These are phyloP conservation scores for Aurelia aurita complex sp. Pacific DNA, from an alignment of 30 jellyfish, hydroid and myxozoan species.

Conservation along the genomic window DNA sequence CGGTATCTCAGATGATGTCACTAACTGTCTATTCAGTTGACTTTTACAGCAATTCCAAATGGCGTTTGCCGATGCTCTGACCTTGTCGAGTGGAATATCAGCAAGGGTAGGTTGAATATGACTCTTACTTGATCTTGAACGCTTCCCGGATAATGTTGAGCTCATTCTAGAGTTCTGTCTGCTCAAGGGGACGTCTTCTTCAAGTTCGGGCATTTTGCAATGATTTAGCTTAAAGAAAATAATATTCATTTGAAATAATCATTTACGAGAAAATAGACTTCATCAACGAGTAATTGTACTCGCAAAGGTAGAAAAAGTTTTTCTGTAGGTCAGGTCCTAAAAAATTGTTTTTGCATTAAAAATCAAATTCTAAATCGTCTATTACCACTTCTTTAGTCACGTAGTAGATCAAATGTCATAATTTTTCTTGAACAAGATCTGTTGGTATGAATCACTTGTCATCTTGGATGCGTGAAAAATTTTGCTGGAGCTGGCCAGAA, in stretches of 20 bases:
- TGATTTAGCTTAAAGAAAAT: slow-evolving; percentile 14
- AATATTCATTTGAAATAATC: neutral
- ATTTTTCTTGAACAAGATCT: too few species aligned
- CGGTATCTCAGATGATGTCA: slow-evolving; percentile 29
- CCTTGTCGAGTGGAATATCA: slow-evolving; percentile 27
- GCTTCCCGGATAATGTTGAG: slow-evolving; percentile 29
- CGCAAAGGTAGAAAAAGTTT: too few species aligned
- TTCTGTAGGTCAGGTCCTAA: too few species aligned
- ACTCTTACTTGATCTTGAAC: slow-evolving; percentile 26
- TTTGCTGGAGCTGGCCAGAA: too few species aligned
- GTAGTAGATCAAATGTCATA: too few species aligned
- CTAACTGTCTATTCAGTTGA: slow-evolving; percentile 33
- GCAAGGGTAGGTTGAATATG: slow-evolving; percentile 9
- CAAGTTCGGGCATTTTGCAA: slow-evolving; percentile 46
- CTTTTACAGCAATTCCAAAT: slow-evolving; percentile 68
- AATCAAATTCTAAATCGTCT: too few species aligned
- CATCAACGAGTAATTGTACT: too few species aligned
- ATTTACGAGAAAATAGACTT: too few species aligned
- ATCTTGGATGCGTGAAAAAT: too few species aligned
- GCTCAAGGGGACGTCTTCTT: slow-evolving; percentile 36
- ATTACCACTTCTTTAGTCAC: too few species aligned
- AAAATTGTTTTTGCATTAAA: too few species aligned
- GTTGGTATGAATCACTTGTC: too few species aligned
- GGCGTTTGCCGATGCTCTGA: slow-evolving; percentile 49
- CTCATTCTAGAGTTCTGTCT: slow-evolving; percentile 48